Conservation (phyloP, 2,888 invertebrate species). For the Lasiommata megera region DNA sequence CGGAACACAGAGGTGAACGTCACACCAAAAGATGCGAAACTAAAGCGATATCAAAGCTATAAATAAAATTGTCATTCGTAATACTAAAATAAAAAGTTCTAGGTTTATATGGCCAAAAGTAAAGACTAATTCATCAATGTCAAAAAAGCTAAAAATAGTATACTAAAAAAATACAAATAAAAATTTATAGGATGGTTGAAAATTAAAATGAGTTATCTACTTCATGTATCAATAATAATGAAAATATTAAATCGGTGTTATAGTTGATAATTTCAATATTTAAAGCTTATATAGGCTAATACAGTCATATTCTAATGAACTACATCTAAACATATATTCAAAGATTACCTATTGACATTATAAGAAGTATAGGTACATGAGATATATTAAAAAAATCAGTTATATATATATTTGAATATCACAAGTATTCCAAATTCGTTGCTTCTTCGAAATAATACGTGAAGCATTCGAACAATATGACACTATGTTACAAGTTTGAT, state of each 20-base stretch:
- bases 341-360: conserved; percentile 15
- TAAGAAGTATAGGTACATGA: conserved; percentile 24
- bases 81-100: not conserved
- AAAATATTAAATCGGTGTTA: conserved; percentile 17
- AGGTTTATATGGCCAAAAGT: not conserved
- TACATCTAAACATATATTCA: conserved; percentile 29
- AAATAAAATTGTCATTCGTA: not conserved
- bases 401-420: conserved; percentile 38
- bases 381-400: conserved; percentile 24
- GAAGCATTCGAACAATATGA: conserved; percentile 33
- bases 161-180: not conserved
- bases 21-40: conserved; percentile 17
- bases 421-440: conserved; percentile 41
- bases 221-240: conserved; percentile 12
- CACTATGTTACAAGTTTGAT: conserved; percentile 19
- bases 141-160: not conserved
- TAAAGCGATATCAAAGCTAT: not conserved
- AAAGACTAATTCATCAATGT: too few relatives aligned
- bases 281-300: conserved; percentile 35
- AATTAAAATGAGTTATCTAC: conserved; percentile 6
- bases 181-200: not conserved
- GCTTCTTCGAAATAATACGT: conserved; percentile 34
- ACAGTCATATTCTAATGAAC: conserved; percentile 24
- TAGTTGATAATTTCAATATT: conserved; percentile 23
- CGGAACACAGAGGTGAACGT: conserved; percentile 13